Conservation (phyloP, 2,888 invertebrate species). For the Caenorhabditis becei region DNA sequence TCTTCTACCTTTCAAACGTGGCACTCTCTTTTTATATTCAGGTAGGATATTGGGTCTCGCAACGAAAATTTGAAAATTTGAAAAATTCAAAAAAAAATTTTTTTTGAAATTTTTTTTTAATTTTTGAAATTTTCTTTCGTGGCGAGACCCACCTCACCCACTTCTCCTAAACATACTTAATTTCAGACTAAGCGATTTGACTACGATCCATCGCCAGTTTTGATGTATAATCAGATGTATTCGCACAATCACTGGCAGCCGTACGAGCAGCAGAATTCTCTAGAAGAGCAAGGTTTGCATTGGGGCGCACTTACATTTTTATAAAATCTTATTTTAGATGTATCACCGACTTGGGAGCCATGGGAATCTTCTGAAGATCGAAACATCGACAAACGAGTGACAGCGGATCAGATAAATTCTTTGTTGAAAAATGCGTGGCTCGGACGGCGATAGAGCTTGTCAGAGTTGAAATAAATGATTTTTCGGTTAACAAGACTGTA, state of each 20-base stretch:
- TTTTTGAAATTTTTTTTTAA: no score
- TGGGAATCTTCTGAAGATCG: conserved; percentile 7
- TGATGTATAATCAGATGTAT: conserved; percentile 51
- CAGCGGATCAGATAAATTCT: conserved; percentile 55
- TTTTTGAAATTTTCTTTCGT: no score
- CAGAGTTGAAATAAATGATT: conserved; percentile 24
- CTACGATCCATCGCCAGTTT: conserved; percentile 43
- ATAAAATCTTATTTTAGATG: conserved; percentile 9
- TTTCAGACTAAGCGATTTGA: conserved; percentile 51
- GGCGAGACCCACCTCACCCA: no score
- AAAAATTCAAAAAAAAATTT: no score
- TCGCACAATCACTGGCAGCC: conserved; percentile 43
- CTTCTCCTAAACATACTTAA: no score
- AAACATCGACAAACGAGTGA: conserved; percentile 44
- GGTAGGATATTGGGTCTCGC: no score
- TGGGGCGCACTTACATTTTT: background rate
- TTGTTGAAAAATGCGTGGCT: conserved; percentile 60
- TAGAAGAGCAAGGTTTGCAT: conserved; percentile 9
- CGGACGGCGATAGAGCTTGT: background rate
- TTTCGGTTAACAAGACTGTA: conserved; percentile 5
- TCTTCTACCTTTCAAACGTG: conserved; percentile 33
- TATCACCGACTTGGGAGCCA: conserved; percentile 15
- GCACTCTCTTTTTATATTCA: conserved; percentile 40
- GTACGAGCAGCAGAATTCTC: conserved; percentile 14
- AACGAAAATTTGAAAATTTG: no score